Base-by-base conservation (phyloP, 2,797 vertebrate genomes). In the Cebuella pygmaea region DNA sequence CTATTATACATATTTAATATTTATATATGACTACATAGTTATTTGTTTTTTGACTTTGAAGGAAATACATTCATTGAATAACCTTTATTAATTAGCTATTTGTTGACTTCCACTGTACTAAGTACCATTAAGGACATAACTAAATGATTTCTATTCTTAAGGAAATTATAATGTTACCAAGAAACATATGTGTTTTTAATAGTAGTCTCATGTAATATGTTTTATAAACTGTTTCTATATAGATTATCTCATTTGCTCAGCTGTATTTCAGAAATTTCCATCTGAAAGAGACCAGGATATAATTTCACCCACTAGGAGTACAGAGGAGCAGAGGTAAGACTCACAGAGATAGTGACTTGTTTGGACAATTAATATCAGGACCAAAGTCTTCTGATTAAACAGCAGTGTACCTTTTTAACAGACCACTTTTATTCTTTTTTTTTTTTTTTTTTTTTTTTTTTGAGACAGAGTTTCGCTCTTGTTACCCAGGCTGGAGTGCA, bases 41-140 rank as follows among this genome's bases (percentile, higher is more conserved):
- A 67, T 55, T 76, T 88, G 55, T 55, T 33, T 7, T 85, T 82
- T 94, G 39, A 75, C 80, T 92, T 81, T 72, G 20, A 97, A 95
- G 26, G 39, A 33, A 86, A 87, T 27, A 11, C 10, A 88, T 52
- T 84, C n/a, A 78, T 78, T 50, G 39, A 86, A 4, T 59, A 89
- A 50, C 7, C 33, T 67, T 67, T 7, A 70, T 57, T 92, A n/a
- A 82, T 46, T 88, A 67, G 22, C 36, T 87, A 46, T 90, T 82
- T 84, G 33, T 83, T 67, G 48, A 86, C 76, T 5, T 82, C 67
- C 13, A 81, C 27, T 85, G 5, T 61, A 39, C 12, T 94, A 93
- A 89, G 24, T 72, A 85, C 27, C 50, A 0, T 17, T 80, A 48
- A 19, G n/a, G 27, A 41, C 3, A 27, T 24, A 79, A 79, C 9